Evolutionary conservation across 1,140 invertebrate species (phyloP).

Genomic region (Cepaea nemoralis): DNA sequence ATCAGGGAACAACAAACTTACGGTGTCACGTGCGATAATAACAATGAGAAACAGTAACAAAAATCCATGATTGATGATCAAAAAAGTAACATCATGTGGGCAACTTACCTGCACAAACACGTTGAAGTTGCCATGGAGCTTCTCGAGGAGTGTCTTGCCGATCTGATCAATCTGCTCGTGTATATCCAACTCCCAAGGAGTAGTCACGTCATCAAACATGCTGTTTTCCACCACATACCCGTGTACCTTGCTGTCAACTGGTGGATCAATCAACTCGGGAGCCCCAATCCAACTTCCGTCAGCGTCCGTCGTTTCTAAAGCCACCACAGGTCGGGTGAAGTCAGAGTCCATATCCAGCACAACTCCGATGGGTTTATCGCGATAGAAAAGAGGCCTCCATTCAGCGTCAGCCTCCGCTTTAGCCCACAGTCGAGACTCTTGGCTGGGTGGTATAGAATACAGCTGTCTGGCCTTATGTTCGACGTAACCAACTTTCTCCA

Average conservation of each 20-base stretch:
- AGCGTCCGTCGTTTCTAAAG: constrained; percentile 55
- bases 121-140: constrained; percentile 64
- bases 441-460: constrained; percentile 51
- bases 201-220: constrained; percentile 67
- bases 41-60: too few relatives aligned
- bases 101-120: constrained; percentile 54
- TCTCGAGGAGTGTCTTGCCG: constrained; percentile 62
- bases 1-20: background rate
- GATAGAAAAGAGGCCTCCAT: constrained; percentile 57
- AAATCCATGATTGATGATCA: background rate
- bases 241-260: constrained; percentile 38
- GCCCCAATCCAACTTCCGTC: constrained; percentile 55
- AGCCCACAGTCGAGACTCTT: constrained; percentile 62
- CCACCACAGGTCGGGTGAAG: constrained; percentile 61
- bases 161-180: constrained; percentile 69
- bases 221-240: constrained; percentile 62
- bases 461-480: constrained; percentile 62
- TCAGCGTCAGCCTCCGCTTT: constrained; percentile 63
- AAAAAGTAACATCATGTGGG: background rate
- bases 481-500: constrained; percentile 67
- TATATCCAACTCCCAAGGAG: constrained; percentile 66
- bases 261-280: constrained; percentile 50
- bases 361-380: constrained; percentile 64
- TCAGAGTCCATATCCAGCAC: constrained; percentile 65
- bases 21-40: background rate